Percentiles rank a stretch among this genome's conserved stretches.
phyloP scores from a whole-genome alignment of 2,113 vertebrate genomes.

The Lophura nycthemera region DNA sequence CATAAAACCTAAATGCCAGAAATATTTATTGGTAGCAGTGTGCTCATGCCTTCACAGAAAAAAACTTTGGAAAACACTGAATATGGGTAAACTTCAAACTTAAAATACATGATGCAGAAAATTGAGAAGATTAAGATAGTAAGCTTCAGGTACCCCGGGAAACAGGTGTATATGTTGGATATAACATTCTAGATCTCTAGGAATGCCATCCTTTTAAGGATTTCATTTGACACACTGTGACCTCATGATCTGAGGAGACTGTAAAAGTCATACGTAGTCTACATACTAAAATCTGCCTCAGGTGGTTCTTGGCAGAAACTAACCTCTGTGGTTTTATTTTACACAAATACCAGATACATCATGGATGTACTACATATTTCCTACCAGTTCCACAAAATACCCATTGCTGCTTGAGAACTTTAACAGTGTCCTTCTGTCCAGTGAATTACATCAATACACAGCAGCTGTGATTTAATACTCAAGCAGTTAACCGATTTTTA shows the following conservation, averaged over 20 bases:
- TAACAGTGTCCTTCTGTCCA: not conserved
- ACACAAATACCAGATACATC: not conserved
- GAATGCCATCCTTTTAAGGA: not conserved
- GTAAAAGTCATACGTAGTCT: not conserved
- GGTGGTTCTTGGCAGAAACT: slow-evolving; percentile 1
- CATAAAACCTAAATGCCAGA: slow-evolving; percentile 58
- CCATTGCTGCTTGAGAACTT: not conserved
- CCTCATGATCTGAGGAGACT: not conserved
- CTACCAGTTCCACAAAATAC: slow-evolving; percentile 6
- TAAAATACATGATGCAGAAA: not conserved
- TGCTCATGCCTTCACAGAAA: not conserved
- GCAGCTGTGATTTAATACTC: not conserved
- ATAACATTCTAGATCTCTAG: not conserved
- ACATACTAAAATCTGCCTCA: not conserved
- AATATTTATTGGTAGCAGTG: slow-evolving; percentile 59
- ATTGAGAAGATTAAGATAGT: not conserved
- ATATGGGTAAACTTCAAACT: not conserved
- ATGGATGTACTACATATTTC: not conserved
- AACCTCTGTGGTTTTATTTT: not conserved
- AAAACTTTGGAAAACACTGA: not conserved
- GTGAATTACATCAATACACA: not conserved
- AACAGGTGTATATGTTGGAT: not conserved
- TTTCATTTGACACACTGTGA: not conserved
- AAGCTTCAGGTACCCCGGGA: not conserved
- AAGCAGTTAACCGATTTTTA: not conserved